These are phyloP conservation scores for Chloroceryle amazona DNA, from an alignment of 2,797 vertebrate species.

Conservation along the genomic window DNA sequence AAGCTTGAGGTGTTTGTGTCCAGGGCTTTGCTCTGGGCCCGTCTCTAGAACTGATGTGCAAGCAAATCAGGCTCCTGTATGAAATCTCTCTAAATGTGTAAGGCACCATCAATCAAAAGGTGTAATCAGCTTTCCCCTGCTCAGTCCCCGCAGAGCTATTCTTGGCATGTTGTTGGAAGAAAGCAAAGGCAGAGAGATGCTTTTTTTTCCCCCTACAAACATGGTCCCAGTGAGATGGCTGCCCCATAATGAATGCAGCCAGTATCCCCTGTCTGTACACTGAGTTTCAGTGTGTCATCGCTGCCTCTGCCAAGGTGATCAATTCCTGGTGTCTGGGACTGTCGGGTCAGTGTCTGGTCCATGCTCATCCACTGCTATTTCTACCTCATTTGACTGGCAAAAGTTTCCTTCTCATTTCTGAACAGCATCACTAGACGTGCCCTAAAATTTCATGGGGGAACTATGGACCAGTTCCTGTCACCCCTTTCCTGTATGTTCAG, in stretches of 20 bases:
- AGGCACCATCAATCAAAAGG: conserved; percentile 60
- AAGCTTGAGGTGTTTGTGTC: background rate
- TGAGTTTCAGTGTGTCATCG: background rate
- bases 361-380: background rate
- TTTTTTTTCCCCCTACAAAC: background rate
- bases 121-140: conserved; percentile 51
- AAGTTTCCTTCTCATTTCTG: background rate
- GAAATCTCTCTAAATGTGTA: conserved; percentile 46
- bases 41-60: background rate
- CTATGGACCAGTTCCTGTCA: background rate
- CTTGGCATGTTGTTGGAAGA: conserved; percentile 32
- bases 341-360: background rate
- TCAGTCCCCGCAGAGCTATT: conserved; percentile 62
- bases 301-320: conserved; percentile 34
- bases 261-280: background rate
- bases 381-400: background rate
- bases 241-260: background rate
- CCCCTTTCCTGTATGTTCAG: accelerated
- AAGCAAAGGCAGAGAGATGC: conserved; percentile 32
- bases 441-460: conserved; percentile 34
- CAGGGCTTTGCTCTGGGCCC: background rate
- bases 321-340: background rate
- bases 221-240: background rate
- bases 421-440: background rate
- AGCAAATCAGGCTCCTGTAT: conserved; percentile 50